A percentile compares a stretch with the other conserved stretches of the same genome.
phyloP scores from a whole-genome alignment of 2,888 invertebrate species.

The Agonopterix heracliana region DNA sequence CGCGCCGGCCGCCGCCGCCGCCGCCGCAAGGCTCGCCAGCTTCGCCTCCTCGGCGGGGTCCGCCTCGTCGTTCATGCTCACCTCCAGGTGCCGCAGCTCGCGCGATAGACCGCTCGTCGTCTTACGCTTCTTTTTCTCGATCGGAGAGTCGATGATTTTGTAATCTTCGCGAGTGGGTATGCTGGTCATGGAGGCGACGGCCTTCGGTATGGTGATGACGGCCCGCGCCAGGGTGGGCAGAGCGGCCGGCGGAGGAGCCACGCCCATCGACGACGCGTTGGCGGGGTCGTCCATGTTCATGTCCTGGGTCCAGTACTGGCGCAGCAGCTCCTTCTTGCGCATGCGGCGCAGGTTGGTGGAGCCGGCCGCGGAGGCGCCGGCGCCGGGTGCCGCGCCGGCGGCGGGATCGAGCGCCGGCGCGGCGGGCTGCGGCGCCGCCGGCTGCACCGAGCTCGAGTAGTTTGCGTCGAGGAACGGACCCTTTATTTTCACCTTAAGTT shows the following conservation, averaged over 20 bases:
- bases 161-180: constrained; percentile 92
- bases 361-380: constrained; percentile 69
- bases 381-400: constrained; percentile 55
- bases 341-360: constrained; percentile 88
- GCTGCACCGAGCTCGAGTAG: constrained; percentile 80
- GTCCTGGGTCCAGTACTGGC: constrained; percentile 88
- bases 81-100: constrained; percentile 80
- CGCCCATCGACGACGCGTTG: constrained; percentile 63
- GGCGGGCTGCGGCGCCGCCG: constrained; percentile 74
- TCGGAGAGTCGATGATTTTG: constrained; percentile 79
- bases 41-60: constrained; percentile 58
- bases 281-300: constrained; percentile 89
- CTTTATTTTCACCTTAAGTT: constrained; percentile 93
- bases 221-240: constrained; percentile 80
- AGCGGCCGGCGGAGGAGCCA: constrained; percentile 74
- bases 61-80: constrained; percentile 73
- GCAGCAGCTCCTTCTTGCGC: constrained; percentile 91
- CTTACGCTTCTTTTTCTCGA: constrained; percentile 82
- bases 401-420: constrained; percentile 56
- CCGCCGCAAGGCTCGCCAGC: constrained; percentile 32
- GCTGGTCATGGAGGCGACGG: constrained; percentile 91
- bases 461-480: constrained; percentile 88
- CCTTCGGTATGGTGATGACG: constrained; percentile 90
- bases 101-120: constrained; percentile 70
- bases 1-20: constrained; percentile 20